Evolutionary conservation across 2,888 invertebrate genomes (phyloP), one percentile per base, ranked within the genome.

Genomic region (Byasa hedistus): DNA sequence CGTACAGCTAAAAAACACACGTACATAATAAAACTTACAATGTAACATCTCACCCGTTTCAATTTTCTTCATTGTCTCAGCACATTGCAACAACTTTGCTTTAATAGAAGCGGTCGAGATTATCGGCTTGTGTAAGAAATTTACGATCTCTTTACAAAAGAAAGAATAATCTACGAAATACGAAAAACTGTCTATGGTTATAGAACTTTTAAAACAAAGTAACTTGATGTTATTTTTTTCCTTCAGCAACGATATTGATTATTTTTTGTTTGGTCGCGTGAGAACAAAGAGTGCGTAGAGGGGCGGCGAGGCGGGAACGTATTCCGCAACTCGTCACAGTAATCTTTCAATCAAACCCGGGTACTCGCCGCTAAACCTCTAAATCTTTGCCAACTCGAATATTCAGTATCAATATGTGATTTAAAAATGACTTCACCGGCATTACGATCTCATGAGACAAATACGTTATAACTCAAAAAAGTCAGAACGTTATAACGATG

Each of bases 231-330:
- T 19, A 44, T 2, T 44, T 44, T 44, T 21, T 21, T 21, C 21
- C 52, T 52, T 19, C 54, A 21, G 52, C 58, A 39, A 64, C 39
- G 64, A 64, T 36, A 64, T 64, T 64, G 58, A 36, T 39, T 64
- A 24, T 64, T 58, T 64, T 57, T 64, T 36, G 57, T 57, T 57
- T 32, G 32, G 48, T 36, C 32, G 51, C 7, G 54, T 51, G 19
- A 59, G 48, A 65, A 60, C 59, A 60, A 59, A 65, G 55, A 52
- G 52, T 39, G 59, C 59, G 59, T 19, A 55, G 36, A 65, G 64
- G 52, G 22, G 21, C 21, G 8, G n/a, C n/a, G 52, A 5, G 52
- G 4, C n/a, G 52, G 21, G 5, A 21, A 7, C 52, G 8, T 52
- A 54, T 32, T 54, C 54, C 24, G 27, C n/a, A 22, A 55, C 55